Evolutionary conservation across 1,140 invertebrate species (phyloP).

Genomic region (Hormaphis cornu): DNA sequence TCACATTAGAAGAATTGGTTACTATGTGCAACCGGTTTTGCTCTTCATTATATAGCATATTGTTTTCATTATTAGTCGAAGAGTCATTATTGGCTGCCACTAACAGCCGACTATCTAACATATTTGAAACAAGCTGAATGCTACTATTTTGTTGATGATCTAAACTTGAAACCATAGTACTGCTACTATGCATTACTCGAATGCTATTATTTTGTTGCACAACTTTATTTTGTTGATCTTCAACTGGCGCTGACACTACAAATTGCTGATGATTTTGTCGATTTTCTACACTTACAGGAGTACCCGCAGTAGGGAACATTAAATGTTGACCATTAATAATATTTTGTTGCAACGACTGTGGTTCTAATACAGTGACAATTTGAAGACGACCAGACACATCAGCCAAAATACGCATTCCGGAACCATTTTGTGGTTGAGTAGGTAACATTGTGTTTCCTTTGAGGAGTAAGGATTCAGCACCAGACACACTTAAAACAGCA

Average conservation of each 20-base stretch:
- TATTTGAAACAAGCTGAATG: constrained; percentile 18
- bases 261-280: constrained; percentile 27
- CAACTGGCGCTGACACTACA: constrained; percentile 21
- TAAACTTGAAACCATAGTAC: constrained; percentile 30
- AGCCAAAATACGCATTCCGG: constrained; percentile 36
- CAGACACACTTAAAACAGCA: constrained; percentile 37
- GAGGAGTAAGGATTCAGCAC: constrained; percentile 36
- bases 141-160: constrained; percentile 27
- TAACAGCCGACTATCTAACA: constrained; percentile 12
- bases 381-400: constrained; percentile 34
- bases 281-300: constrained; percentile 22
- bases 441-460: constrained; percentile 35
- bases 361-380: constrained; percentile 33
- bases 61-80: constrained; percentile 9
- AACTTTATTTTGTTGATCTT: constrained; percentile 22
- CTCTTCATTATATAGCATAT: constrained; percentile 27
- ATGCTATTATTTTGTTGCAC: constrained; percentile 28
- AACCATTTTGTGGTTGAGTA: constrained; percentile 36
- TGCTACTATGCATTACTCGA: constrained; percentile 28
- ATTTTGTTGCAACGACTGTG: constrained; percentile 20
- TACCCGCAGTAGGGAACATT: constrained; percentile 16
- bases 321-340: constrained; percentile 27
- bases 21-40: constrained; percentile 21
- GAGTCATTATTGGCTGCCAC: constrained; percentile 13
- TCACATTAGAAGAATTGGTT: constrained; percentile 15